Conservation (phyloP, 1,140 invertebrate genomes). For the Sarcophaga peregrina region DNA sequence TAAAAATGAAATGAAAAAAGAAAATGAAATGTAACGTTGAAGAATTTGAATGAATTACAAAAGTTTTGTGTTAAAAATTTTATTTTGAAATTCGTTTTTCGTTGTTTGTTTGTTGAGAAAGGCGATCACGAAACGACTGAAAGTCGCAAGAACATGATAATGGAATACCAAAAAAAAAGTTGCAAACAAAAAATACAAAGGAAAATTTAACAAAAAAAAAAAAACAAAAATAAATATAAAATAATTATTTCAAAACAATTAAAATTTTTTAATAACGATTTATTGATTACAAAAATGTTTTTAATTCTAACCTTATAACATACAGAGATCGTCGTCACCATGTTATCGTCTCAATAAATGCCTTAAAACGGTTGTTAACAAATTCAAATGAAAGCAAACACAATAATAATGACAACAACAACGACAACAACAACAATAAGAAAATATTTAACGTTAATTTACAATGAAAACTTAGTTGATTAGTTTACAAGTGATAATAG, state of each 20-base stretch:
- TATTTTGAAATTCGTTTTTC: not conserved
- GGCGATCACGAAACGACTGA: constrained; percentile 10
- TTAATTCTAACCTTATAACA: not conserved
- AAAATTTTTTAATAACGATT: too few relatives aligned
- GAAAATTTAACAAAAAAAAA: not conserved
- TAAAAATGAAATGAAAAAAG: not conserved
- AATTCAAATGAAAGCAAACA: too few relatives aligned
- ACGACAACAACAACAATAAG: too few relatives aligned
- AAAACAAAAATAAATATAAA: not conserved
- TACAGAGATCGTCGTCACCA: not conserved
- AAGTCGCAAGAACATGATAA: not conserved
- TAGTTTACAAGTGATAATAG: constrained; percentile 16
- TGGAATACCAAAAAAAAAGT: not conserved
- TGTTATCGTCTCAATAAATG: not conserved
- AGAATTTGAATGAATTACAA: not conserved
- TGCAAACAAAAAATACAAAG: not conserved
- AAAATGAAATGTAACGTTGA: not conserved
- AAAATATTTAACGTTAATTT: too few relatives aligned
- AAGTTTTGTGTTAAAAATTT: not conserved
- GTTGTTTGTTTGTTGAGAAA: not conserved
- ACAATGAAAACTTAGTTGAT: not conserved
- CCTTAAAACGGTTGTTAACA: too few relatives aligned
- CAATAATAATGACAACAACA: too few relatives aligned
- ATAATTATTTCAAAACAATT: not conserved
- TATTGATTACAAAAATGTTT: not conserved